Percentiles rank a stretch among this genome's conserved stretches.
phyloP scores from a whole-genome alignment of 2,888 invertebrate genomes.

The Hedya salicella region DNA sequence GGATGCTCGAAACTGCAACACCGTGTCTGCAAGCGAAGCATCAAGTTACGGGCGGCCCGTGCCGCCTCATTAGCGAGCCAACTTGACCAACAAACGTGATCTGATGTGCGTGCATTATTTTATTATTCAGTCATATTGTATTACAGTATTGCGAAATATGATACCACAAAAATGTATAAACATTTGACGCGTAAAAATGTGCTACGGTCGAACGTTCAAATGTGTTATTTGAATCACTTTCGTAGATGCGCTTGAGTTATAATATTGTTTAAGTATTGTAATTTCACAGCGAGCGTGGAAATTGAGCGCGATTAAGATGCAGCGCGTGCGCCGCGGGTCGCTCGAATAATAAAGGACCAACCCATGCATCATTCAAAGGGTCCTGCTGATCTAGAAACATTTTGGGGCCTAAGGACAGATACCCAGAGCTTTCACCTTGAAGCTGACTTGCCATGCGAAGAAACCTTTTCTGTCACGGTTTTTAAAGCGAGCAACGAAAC shows the following conservation, averaged over 20 bases:
- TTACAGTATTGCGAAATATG: conserved; percentile 40
- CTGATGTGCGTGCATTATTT: conserved; percentile 38
- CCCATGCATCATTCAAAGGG: conserved; percentile 77
- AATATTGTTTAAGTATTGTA: conserved; percentile 42
- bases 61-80: conserved; percentile 74
- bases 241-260: conserved; percentile 33
- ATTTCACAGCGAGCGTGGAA: conserved; percentile 61
- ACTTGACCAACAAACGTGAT: conserved; percentile 50
- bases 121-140: conserved; percentile 35
- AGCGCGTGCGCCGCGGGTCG: conserved; percentile 78
- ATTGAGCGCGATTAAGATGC: conserved; percentile 76
- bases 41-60: conserved; percentile 71
- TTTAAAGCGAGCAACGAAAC: no score
- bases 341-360: conserved; percentile 72
- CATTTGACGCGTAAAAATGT: conserved; percentile 20
- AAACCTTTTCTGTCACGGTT: not conserved
- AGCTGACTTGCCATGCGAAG: not conserved
- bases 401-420: conserved; percentile 58
- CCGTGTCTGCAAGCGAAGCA: conserved; percentile 50
- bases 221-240: conserved; percentile 40
- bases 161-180: conserved; percentile 22
- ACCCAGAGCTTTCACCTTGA: conserved; percentile 20
- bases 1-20: conserved; percentile 35
- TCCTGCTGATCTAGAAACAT: conserved; percentile 66
- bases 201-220: conserved; percentile 28